Conservation (phyloP, 2,888 invertebrate species). For the Lasioglossum pauxillum region DNA sequence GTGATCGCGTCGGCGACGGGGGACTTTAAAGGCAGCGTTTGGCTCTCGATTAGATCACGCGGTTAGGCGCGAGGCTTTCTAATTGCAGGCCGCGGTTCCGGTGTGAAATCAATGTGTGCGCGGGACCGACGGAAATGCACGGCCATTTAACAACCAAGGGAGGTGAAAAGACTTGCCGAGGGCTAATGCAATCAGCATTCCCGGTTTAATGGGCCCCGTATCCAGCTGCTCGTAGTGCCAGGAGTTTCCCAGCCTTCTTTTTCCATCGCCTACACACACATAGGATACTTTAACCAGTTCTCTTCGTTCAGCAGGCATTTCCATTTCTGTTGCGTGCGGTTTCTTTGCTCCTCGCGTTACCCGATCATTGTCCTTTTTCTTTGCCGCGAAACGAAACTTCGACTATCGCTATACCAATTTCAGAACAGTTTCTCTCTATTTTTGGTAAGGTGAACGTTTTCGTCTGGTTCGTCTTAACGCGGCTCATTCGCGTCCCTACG, state of each 20-base stretch:
- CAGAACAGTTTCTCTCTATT: constrained; percentile 20
- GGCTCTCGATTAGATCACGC: constrained; percentile 4
- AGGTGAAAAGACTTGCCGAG: constrained; percentile 72
- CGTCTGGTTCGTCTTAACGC: neutral
- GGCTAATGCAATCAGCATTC: constrained; percentile 83
- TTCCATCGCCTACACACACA: constrained; percentile 31
- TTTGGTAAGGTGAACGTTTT: neutral
- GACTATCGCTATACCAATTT: neutral
- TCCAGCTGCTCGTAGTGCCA: constrained; percentile 57
- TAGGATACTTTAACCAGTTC: constrained; percentile 19
- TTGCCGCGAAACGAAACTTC: neutral
- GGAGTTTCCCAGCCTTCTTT: constrained; percentile 43
- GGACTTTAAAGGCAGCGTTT: neutral
- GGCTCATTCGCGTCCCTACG: neutral
- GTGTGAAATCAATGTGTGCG: constrained; percentile 41
- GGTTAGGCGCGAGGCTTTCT: neutral
- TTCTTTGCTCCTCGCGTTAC: neutral
- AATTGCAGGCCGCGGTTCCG: neutral
- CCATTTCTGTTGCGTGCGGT: constrained; percentile 18
- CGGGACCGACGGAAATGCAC: constrained; percentile 70
- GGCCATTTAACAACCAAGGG: constrained; percentile 76
- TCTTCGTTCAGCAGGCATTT: constrained; percentile 12
- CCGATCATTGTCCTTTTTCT: neutral
- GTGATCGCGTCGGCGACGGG: neutral
- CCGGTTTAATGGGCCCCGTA: constrained; percentile 81